phyloP scores from a whole-genome alignment of 2,113 vertebrate genomes.

The Oreochromis aureus region DNA sequence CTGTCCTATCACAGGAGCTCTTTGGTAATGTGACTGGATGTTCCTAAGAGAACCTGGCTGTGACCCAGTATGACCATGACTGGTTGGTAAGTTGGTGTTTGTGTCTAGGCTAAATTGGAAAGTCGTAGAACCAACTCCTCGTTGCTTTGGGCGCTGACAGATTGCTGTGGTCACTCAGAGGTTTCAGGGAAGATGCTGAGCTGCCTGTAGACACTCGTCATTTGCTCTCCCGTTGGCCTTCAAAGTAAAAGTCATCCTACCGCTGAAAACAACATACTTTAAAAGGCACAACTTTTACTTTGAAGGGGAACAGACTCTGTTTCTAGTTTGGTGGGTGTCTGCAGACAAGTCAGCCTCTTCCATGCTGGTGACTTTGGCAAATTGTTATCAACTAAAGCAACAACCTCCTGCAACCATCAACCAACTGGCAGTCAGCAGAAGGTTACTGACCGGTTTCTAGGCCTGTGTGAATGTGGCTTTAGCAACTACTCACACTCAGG shows the following conservation, averaged over 20 bases:
- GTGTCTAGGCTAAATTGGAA: neutral
- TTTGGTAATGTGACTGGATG: neutral
- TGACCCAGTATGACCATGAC: neutral
- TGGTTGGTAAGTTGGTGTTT: neutral
- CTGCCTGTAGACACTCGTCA: neutral
- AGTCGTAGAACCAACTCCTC: neutral
- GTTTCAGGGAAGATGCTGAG: neutral
- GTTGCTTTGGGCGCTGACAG: neutral
- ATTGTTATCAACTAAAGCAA: neutral
- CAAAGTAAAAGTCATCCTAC: neutral
- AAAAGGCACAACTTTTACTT: neutral
- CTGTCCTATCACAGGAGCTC: rapidly evolving
- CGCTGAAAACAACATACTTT: neutral
- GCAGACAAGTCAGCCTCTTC: neutral
- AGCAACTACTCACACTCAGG: neutral
- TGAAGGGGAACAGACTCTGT: neutral
- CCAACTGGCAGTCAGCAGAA: neutral
- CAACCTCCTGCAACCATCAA: neutral
- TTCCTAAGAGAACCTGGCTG: neutral
- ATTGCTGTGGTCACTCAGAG: neutral
- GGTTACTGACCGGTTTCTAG: neutral
- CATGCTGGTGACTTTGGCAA: neutral
- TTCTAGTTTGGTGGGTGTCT: neutral
- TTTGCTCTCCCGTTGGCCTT: neutral
- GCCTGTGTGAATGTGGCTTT: neutral